A percentile compares a stretch with the other conserved stretches of the same genome.
Evolutionary conservation across 1,140 invertebrate species (phyloP).

Genomic region (Drosophila azteca): DNA sequence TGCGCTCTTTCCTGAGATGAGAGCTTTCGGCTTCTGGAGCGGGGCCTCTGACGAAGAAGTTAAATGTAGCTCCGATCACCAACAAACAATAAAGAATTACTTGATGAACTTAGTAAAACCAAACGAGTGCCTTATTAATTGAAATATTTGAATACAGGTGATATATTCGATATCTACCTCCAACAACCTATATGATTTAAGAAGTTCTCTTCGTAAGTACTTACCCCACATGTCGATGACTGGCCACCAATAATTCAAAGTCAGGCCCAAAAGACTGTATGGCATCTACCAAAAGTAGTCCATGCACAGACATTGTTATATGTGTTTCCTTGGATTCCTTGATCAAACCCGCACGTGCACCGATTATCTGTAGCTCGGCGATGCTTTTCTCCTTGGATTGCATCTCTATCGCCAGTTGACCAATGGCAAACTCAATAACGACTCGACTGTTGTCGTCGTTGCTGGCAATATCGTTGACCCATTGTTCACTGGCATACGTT

Average conservation of each 20-base stretch:
- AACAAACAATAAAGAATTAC: too few relatives aligned
- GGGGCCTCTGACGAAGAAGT: too few relatives aligned
- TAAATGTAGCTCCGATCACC: too few relatives aligned
- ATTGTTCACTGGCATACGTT: constrained; percentile 29
- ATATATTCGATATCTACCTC: too few relatives aligned
- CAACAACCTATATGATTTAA: too few relatives aligned
- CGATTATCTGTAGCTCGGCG: constrained; percentile 95
- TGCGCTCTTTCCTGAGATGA: too few relatives aligned
- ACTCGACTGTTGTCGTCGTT: constrained; percentile 86
- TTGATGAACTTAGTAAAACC: too few relatives aligned
- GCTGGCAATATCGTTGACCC: constrained; percentile 35
- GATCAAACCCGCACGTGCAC: constrained; percentile 91
- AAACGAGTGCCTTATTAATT: too few relatives aligned
- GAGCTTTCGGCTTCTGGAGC: too few relatives aligned
- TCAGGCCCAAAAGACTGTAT: constrained; percentile 97
- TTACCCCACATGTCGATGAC: constrained; percentile 95
- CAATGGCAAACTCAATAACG: constrained; percentile 93
- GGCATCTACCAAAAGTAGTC: constrained; percentile 95
- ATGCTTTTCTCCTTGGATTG: constrained; percentile 93
- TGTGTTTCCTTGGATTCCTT: constrained; percentile 89
- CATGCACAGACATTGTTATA: constrained; percentile 94
- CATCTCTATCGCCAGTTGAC: constrained; percentile 93
- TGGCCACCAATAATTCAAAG: constrained; percentile 96
- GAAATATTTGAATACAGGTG: too few relatives aligned
- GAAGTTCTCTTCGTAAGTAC: constrained; percentile 30